These are phyloP conservation scores for Callinectes sapidus DNA, from an alignment of 2,888 invertebrate genomes.

Conservation along the genomic window DNA sequence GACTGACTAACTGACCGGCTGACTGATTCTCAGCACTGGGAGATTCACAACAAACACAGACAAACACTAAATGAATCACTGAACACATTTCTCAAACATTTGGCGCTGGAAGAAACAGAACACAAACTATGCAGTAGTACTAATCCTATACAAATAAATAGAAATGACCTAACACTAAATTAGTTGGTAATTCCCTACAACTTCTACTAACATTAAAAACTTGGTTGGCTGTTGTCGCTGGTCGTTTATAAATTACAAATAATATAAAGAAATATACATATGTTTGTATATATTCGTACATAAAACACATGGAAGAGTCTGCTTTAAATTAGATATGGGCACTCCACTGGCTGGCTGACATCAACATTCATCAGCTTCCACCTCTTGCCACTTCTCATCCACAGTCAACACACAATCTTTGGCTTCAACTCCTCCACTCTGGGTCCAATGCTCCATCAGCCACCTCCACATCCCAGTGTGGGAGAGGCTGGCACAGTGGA, in stretches of 20 bases:
- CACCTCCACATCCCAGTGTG: not conserved
- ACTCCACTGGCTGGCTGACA: not conserved
- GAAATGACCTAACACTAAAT: not conserved
- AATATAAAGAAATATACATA: constrained; percentile 13
- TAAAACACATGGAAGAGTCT: constrained; percentile 11
- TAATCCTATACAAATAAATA: constrained; percentile 21
- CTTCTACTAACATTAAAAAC: not conserved
- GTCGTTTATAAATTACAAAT: not conserved
- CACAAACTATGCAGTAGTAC: not conserved
- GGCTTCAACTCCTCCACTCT: not conserved
- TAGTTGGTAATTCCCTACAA: not conserved
- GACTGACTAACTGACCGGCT: not conserved
- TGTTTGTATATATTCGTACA: not conserved
- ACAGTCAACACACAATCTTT: constrained; percentile 14
- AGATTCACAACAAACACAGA: constrained; percentile 11
- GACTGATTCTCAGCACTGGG: not conserved
- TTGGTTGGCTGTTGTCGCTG: not conserved
- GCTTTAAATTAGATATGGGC: not conserved
- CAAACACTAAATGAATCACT: not conserved
- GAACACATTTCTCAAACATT: not conserved
- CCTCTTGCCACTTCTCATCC: not conserved
- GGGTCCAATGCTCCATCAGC: not conserved
- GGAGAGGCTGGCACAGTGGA: not conserved
- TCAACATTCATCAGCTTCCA: not conserved
- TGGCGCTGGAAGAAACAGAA: not conserved